phyloP scores from a whole-genome alignment of 2,113 vertebrate genomes.

The Zapornia atra region DNA sequence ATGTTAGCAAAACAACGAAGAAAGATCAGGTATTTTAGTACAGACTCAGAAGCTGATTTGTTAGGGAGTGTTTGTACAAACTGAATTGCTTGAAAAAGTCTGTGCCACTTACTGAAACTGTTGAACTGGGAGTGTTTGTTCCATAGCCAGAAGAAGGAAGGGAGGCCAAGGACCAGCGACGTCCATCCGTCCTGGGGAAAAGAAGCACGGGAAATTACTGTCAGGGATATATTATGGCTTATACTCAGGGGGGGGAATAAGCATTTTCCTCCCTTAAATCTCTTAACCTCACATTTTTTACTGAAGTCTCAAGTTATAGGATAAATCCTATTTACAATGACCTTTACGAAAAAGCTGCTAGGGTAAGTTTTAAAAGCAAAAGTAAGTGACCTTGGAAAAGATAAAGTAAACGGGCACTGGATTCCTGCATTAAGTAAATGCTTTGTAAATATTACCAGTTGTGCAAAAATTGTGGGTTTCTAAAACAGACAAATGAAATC shows the following conservation, averaged over 20 bases:
- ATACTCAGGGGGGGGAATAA: background rate
- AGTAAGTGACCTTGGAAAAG: background rate
- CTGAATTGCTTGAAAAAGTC: conserved; percentile 20
- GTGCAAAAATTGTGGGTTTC: background rate
- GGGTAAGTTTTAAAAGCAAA: background rate
- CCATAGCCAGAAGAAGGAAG: conserved; percentile 96
- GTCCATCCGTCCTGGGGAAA: conserved; percentile 87
- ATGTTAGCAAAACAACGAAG: conserved; percentile 51
- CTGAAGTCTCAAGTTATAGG: background rate
- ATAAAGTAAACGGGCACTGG: background rate
- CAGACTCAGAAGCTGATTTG: conserved; percentile 55
- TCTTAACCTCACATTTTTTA: background rate
- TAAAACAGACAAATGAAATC: background rate
- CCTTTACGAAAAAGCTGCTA: background rate
- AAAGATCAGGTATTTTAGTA: conserved; percentile 57
- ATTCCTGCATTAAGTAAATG: background rate
- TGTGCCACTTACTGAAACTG: conserved; percentile 89
- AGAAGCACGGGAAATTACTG: background rate
- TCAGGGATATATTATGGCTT: background rate
- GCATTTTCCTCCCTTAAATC: background rate
- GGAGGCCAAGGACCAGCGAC: conserved; percentile 97
- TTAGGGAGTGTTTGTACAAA: conserved; percentile 49
- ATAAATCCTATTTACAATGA: background rate
- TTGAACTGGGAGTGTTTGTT: conserved; percentile 98
- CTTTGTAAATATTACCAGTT: background rate